These are phyloP conservation scores for Tachysurus fulvidraco DNA, from an alignment of 2,113 vertebrate species.

Conservation along the genomic window DNA sequence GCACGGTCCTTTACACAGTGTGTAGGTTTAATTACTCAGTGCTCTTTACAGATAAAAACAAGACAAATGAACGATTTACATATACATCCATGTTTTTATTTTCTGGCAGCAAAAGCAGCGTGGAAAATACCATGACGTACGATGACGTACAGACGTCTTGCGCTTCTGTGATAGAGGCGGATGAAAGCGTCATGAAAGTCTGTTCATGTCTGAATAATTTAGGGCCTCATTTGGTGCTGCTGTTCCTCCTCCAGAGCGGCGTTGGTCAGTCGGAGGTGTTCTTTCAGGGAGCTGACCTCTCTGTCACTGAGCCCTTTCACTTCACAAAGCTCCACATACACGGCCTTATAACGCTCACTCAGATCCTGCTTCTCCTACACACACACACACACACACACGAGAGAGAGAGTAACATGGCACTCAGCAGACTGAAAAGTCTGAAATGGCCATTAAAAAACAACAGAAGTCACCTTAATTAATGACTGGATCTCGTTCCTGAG, in stretches of 20 bases:
- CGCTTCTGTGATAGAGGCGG: background rate
- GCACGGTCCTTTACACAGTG: background rate
- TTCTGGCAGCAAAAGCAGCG: background rate
- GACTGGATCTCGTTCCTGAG: constrained; percentile 87
- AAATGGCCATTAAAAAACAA: background rate
- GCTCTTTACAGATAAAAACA: background rate
- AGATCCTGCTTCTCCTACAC: constrained; percentile 84
- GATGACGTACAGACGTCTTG: background rate
- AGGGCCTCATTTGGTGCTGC: constrained; percentile 64
- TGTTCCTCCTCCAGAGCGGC: constrained; percentile 81
- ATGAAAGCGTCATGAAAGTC: background rate
- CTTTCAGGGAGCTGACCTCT: constrained; percentile 84
- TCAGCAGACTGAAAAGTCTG: background rate
- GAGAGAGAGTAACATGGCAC: background rate
- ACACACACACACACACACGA: background rate
- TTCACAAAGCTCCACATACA: constrained; percentile 84
- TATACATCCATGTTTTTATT: background rate
- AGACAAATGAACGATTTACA: background rate
- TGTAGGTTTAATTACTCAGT: background rate
- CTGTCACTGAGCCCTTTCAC: constrained; percentile 78
- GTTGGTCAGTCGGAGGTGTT: constrained; percentile 83
- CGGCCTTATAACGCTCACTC: constrained; percentile 84
- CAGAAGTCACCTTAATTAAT: constrained; percentile 80
- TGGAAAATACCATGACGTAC: background rate
- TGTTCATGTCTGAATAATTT: background rate